phyloP scores from a whole-genome alignment of 2,797 vertebrate genomes.

The Forpus xanthops region DNA sequence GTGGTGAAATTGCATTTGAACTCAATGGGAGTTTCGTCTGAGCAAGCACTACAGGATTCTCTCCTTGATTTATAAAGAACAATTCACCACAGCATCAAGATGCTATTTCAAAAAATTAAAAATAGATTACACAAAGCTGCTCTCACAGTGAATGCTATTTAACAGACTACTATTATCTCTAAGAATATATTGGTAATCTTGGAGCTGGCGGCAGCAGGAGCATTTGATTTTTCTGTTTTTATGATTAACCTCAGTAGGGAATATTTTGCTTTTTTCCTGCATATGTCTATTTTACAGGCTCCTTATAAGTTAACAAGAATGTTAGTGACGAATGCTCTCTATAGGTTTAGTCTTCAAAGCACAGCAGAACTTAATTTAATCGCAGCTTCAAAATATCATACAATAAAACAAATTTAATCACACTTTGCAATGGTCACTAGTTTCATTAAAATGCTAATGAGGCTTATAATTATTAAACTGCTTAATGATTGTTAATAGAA shows the following conservation, averaged over 20 bases:
- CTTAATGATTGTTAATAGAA: slow-evolving; percentile 81
- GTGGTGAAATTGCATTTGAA: slow-evolving; percentile 52
- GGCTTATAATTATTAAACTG: slow-evolving; percentile 87
- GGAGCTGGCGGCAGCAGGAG: background rate
- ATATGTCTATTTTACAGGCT: slow-evolving; percentile 62
- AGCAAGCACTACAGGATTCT: slow-evolving; percentile 31
- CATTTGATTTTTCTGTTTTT: slow-evolving; percentile 50
- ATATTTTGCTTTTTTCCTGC: slow-evolving; percentile 31
- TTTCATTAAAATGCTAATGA: slow-evolving; percentile 88
- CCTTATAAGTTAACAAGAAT: slow-evolving; percentile 70
- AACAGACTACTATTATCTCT: background rate
- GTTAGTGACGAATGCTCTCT: slow-evolving; percentile 66
- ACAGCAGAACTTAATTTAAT: slow-evolving; percentile 82
- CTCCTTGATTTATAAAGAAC: slow-evolving; percentile 34
- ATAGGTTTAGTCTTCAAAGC: slow-evolving; percentile 77
- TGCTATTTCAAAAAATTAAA: slow-evolving; percentile 33
- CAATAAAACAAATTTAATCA: slow-evolving; percentile 85
- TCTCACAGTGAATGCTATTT: slow-evolving; percentile 21
- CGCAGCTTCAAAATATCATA: slow-evolving; percentile 80
- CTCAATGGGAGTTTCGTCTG: slow-evolving; percentile 39
- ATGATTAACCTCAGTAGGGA: slow-evolving; percentile 47
- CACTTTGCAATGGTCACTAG: slow-evolving; percentile 76
- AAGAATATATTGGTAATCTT: slow-evolving; percentile 19
- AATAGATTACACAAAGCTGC: slow-evolving; percentile 24
- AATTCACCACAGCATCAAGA: background rate